Evolutionary conservation across 2,113 vertebrate genomes (phyloP).

Genomic region (Thryonomys swinderianus): DNA sequence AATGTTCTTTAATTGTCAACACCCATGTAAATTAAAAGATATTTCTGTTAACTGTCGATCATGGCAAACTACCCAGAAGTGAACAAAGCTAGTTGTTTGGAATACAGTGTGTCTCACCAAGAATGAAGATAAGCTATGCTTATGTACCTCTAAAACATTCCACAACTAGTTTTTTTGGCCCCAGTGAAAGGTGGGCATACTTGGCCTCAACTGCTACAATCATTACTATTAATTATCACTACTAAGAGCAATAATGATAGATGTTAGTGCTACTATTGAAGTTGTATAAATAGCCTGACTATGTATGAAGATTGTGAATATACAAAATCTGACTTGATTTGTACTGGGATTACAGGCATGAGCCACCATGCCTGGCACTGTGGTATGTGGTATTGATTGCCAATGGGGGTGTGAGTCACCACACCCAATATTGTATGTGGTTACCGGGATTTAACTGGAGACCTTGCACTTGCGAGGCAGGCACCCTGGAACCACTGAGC

Average conservation of each 20-base stretch:
- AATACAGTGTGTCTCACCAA: neutral
- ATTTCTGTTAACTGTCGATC: neutral
- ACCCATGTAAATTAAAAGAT: neutral
- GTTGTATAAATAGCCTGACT: neutral
- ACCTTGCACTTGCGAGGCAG: too few species aligned
- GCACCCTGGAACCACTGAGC: too few species aligned
- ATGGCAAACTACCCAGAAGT: neutral
- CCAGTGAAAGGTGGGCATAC: neutral
- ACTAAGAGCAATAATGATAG: neutral
- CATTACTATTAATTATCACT: too few species aligned
- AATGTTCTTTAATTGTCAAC: neutral
- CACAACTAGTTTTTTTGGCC: accelerated
- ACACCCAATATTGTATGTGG: too few species aligned
- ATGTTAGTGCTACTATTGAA: neutral
- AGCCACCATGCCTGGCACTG: too few species aligned
- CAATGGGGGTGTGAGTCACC: too few species aligned
- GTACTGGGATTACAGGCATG: too few species aligned
- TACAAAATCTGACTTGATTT: neutral
- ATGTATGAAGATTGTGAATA: neutral
- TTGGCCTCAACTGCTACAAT: neutral
- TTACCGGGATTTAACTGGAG: too few species aligned
- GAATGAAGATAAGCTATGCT: neutral
- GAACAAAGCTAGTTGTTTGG: neutral
- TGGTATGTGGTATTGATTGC: too few species aligned
- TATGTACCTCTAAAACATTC: neutral